Evolutionary conservation across 64 coral and sea anemone species (phyloP).

Genomic region (Platygyra sinensis): DNA sequence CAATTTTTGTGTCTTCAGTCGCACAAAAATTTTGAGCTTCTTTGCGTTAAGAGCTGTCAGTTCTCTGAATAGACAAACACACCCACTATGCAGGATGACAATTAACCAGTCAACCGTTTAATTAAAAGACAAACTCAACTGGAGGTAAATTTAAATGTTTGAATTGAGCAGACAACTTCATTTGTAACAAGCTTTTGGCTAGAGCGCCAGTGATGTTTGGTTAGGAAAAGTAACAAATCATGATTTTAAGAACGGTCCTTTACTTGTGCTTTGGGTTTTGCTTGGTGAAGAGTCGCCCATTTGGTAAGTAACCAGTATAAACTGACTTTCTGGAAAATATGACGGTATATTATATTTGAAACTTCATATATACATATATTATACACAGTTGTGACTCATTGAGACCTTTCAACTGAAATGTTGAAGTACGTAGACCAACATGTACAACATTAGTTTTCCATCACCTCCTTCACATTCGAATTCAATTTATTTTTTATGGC

Average conservation of each 20-base stretch:
- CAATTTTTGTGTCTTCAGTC: too few relatives aligned
- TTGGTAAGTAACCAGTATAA: background rate
- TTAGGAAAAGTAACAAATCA: background rate
- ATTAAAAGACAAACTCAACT: background rate
- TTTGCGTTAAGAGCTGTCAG: background rate
- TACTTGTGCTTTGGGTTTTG: background rate
- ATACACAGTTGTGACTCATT: too few relatives aligned
- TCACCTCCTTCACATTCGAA: too few relatives aligned
- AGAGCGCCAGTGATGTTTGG: background rate
- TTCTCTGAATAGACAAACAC: background rate
- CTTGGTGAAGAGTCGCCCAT: conserved; percentile 1
- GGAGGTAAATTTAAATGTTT: background rate
- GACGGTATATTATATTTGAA: background rate
- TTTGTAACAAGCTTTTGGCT: background rate
- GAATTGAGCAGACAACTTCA: background rate
- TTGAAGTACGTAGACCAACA: too few relatives aligned
- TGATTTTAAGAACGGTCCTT: background rate
- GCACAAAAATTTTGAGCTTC: too few relatives aligned
- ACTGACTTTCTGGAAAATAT: background rate
- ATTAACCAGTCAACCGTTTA: background rate
- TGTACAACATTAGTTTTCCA: too few relatives aligned
- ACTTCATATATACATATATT: too few relatives aligned
- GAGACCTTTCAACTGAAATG: too few relatives aligned
- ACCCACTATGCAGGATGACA: background rate
- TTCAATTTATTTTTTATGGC: too few relatives aligned